Conservation (phyloP, 2,888 invertebrate species). For the Watsonalla binaria region DNA sequence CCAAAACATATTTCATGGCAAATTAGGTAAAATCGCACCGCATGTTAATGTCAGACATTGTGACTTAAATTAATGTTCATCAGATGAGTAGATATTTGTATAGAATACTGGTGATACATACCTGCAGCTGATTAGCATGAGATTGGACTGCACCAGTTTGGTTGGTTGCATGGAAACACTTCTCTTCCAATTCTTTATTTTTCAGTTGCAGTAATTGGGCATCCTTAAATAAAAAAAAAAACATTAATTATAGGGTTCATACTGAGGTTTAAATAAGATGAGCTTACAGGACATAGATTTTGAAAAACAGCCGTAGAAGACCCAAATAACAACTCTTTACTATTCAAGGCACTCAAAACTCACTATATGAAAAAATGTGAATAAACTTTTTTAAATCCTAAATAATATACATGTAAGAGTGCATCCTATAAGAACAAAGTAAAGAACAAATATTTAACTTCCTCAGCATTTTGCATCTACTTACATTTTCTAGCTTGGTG, state of each 20-base stretch:
- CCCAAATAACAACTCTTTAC: no score
- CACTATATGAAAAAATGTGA: no score
- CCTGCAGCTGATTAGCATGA: conserved; percentile 52
- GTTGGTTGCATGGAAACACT: conserved; percentile 22
- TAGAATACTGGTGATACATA: conserved; percentile 14
- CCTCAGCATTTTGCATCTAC: conserved; percentile 10
- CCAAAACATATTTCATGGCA: no score
- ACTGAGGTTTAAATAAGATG: not conserved
- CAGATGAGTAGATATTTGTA: not conserved
- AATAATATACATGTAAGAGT: no score
- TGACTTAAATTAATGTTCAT: no score
- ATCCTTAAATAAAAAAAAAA: conserved; percentile 37
- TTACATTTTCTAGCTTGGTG: conserved; percentile 43
- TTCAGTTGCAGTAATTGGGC: conserved; percentile 17
- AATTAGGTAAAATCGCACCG: no score
- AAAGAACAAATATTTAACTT: not conserved
- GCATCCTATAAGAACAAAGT: no score
- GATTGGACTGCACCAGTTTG: conserved; percentile 36
- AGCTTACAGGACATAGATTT: no score
- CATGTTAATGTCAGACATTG: no score
- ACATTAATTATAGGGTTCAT: not conserved
- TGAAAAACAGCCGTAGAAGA: no score
- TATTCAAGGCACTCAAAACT: no score
- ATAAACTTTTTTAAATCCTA: no score
- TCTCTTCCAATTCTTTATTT: conserved; percentile 21